Conservation (phyloP, 2,888 invertebrate genomes). For the Lasioglossum calceatum region DNA sequence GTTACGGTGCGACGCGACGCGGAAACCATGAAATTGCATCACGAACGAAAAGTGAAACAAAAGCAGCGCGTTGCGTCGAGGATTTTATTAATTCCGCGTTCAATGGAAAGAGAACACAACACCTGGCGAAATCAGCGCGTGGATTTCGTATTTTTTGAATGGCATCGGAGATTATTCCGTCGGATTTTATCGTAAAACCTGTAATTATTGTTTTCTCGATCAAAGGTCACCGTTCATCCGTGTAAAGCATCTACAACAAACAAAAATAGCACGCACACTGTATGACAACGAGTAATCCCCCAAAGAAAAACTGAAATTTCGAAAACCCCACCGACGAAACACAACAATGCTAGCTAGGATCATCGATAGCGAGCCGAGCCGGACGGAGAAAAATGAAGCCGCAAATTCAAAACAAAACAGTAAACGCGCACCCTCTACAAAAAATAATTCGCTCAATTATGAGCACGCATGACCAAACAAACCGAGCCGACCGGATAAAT, state of each 20-base stretch:
- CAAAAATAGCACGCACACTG: not conserved
- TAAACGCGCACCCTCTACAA: not conserved
- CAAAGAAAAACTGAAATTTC: not conserved
- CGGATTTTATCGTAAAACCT: not conserved
- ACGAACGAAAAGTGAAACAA: not conserved
- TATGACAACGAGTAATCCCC: not conserved
- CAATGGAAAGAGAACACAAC: not conserved
- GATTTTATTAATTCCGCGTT: not conserved
- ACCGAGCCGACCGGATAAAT: not conserved
- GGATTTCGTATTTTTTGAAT: not conserved
- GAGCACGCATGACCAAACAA: not conserved
- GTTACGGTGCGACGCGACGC: not conserved
- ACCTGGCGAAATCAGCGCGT: not conserved
- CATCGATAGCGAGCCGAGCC: not conserved
- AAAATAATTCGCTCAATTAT: not conserved
- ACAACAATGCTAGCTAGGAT: not conserved
- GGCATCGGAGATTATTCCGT: not conserved
- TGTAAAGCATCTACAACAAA: not conserved
- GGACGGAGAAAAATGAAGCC: not conserved
- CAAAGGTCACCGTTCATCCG: not conserved
- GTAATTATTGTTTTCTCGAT: not conserved
- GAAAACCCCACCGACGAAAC: not conserved
- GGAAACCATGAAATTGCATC: conserved; percentile 4
- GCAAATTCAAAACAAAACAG: not conserved
- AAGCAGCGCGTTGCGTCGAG: not conserved